Evolutionary conservation across 1,140 invertebrate genomes (phyloP).

Genomic region (Bombus superbus): DNA sequence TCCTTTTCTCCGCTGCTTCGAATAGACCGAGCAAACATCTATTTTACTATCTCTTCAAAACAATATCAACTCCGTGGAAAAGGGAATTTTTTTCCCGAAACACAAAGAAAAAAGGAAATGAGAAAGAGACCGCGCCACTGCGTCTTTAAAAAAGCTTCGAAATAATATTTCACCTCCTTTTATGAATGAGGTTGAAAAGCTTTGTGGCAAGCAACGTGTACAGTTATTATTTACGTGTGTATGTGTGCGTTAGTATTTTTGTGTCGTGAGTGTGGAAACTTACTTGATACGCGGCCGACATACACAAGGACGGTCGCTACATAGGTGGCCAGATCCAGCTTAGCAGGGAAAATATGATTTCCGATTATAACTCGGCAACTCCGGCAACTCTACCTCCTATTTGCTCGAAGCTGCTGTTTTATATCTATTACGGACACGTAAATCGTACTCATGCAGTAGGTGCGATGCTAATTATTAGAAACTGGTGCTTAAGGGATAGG

Average conservation of each 20-base stretch:
- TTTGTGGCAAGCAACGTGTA: slow-evolving; percentile 10
- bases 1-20: neutral
- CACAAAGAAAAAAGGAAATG: neutral
- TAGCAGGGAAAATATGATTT: slow-evolving; percentile 75
- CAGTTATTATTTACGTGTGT: neutral
- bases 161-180: slow-evolving; percentile 50
- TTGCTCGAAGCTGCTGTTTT: slow-evolving; percentile 69
- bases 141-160: neutral
- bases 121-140: neutral
- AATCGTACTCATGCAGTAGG: slow-evolving; percentile 68
- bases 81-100: neutral
- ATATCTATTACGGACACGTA: slow-evolving; percentile 69
- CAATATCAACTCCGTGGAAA: neutral
- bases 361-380: slow-evolving; percentile 74
- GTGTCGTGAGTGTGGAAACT: slow-evolving; percentile 61
- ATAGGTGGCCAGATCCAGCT: slow-evolving; percentile 75
- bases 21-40: neutral
- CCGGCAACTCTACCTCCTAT: slow-evolving; percentile 69
- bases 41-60: neutral
- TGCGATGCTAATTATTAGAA: slow-evolving; percentile 58
- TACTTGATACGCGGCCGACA: slow-evolving; percentile 73
- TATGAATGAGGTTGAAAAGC: slow-evolving; percentile 29
- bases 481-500: slow-evolving; percentile 54
- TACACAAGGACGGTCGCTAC: slow-evolving; percentile 71
- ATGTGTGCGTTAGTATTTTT: neutral